Evolutionary conservation across 2,797 vertebrate species (phyloP).

Genomic region (Remorina albescens): DNA sequence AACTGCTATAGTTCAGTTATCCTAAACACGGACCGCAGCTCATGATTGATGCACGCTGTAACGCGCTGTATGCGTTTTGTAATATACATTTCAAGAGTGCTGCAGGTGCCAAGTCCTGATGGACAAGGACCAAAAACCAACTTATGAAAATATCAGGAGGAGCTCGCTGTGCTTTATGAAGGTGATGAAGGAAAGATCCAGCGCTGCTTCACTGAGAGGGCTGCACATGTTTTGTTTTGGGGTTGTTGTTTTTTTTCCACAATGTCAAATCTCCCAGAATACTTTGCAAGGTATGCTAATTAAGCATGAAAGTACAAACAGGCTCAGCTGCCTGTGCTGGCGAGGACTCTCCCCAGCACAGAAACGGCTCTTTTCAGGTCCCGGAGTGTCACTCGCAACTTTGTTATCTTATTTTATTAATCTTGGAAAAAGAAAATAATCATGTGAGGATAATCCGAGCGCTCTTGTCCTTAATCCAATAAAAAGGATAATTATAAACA

Average conservation of each 20-base stretch:
- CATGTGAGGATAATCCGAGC: slow-evolving; percentile 72
- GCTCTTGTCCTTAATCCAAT: slow-evolving; percentile 67
- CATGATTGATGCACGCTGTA: slow-evolving; percentile 20
- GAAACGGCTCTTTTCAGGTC: slow-evolving; percentile 41
- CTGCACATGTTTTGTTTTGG: slow-evolving; percentile 32
- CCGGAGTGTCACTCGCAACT: slow-evolving; percentile 44
- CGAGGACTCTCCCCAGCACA: slow-evolving; percentile 31
- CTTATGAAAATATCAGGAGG: slow-evolving; percentile 35
- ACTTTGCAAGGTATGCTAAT: slow-evolving; percentile 72
- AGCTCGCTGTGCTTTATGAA: slow-evolving; percentile 31
- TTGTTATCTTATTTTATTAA: slow-evolving; percentile 66
- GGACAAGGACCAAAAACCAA: slow-evolving; percentile 25
- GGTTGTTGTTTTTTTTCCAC: slow-evolving; percentile 19
- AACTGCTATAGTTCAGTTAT: neutral
- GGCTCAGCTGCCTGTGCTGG: slow-evolving; percentile 59
- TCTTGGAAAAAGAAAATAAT: slow-evolving; percentile 79
- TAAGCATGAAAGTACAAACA: slow-evolving; percentile 75
- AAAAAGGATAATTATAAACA: slow-evolving; percentile 74
- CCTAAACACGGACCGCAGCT: neutral
- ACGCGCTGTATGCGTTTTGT: neutral
- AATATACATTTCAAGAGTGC: neutral
- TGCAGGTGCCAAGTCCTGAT: slow-evolving; percentile 46
- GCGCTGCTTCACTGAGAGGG: slow-evolving; percentile 26
- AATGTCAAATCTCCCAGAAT: slow-evolving; percentile 71
- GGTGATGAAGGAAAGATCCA: slow-evolving; percentile 52